These are phyloP conservation scores for Propsilocerus akamusi DNA, from an alignment of 1,140 invertebrate genomes.

Conservation along the genomic window DNA sequence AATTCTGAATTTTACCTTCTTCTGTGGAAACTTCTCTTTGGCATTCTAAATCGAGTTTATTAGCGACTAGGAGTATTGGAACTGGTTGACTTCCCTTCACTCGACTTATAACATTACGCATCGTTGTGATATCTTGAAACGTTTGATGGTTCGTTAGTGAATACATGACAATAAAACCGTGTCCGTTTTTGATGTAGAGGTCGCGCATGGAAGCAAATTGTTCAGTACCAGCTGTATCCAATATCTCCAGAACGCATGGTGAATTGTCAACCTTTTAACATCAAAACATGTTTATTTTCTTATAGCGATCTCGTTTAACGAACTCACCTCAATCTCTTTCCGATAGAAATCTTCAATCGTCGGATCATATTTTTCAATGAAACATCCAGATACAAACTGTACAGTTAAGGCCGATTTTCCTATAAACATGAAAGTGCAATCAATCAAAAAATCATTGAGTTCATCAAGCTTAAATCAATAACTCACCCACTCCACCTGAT, in stretches of 20 bases:
- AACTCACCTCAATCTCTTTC: conserved; percentile 91
- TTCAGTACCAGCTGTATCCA: conserved; percentile 98
- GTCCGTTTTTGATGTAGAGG: conserved; percentile 93
- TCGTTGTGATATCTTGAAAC: conserved; percentile 82
- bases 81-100: conserved; percentile 93
- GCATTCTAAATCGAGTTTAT: conserved; percentile 90
- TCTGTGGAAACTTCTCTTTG: conserved; percentile 75
- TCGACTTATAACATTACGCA: conserved; percentile 97
- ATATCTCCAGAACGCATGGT: conserved; percentile 96
- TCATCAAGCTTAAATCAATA: too few species aligned
- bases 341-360: conserved; percentile 99
- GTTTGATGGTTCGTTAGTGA: conserved; percentile 47
- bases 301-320: too few species aligned
- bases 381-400: conserved; percentile 96
- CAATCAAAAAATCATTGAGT: not conserved
- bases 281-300: not conserved
- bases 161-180: conserved; percentile 97
- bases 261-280: conserved; percentile 54
- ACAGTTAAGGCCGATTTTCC: conserved; percentile 95
- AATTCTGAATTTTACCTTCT: conserved; percentile 36
- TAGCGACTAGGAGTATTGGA: conserved; percentile 86
- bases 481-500: conserved; percentile 73
- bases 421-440: not conserved
- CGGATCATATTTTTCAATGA: conserved; percentile 99
- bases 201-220: conserved; percentile 99